phyloP scores from a whole-genome alignment of 2,113 vertebrate species.

The Theristicus caerulescens region DNA sequence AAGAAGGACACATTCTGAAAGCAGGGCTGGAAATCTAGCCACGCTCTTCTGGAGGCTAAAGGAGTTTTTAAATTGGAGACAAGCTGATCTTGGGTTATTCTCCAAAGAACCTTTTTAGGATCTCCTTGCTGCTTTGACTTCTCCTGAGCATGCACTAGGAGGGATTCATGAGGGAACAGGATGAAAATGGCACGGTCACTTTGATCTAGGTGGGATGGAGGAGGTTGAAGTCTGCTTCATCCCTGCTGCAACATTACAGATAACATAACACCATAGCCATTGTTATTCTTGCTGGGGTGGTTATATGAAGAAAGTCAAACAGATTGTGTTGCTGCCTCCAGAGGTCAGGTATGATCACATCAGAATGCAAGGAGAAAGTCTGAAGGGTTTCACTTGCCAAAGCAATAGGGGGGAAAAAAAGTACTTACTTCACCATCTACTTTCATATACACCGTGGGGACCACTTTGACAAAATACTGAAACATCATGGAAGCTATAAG shows the following conservation, averaged over 20 bases:
- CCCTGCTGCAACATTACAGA: neutral
- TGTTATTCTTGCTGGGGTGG: neutral
- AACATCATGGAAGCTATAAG: conserved; percentile 97
- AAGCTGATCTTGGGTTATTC: neutral
- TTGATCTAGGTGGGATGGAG: neutral
- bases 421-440: conserved; percentile 92
- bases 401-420: neutral
- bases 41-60: neutral
- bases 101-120: neutral
- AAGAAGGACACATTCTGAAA: neutral
- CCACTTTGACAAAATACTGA: conserved; percentile 98
- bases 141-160: neutral
- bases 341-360: neutral
- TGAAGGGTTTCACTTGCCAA: neutral
- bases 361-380: neutral
- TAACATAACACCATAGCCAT: neutral
- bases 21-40: neutral
- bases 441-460: conserved; percentile 94
- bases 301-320: neutral
- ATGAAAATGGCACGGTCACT: neutral
- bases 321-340: neutral
- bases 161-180: neutral
- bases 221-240: neutral
- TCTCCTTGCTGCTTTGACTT: neutral
- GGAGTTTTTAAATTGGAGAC: neutral